A percentile compares a stretch with the other conserved stretches of the same genome.
Evolutionary conservation across 2,113 vertebrate genomes (phyloP).

Genomic region (Myrmecobius fasciatus): DNA sequence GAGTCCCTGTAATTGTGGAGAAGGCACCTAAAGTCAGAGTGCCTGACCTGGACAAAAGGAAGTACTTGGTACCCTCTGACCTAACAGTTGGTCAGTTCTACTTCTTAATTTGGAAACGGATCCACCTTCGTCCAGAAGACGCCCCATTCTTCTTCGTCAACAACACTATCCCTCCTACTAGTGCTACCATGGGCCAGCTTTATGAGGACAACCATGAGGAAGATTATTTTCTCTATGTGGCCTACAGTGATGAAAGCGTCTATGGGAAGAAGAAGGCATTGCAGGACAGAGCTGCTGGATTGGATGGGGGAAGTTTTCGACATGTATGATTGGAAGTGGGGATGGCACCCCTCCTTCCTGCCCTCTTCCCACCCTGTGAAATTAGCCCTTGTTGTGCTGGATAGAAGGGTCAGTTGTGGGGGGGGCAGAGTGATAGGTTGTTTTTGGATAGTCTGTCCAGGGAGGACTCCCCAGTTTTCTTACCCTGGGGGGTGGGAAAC

Average conservation of each 20-base stretch:
- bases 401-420: not conserved
- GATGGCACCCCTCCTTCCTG: not conserved
- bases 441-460: slow-evolving; percentile 32
- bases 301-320: not conserved
- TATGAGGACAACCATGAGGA: slow-evolving; percentile 99
- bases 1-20: slow-evolving; percentile 89
- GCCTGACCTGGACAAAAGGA: too few species aligned
- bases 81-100: slow-evolving; percentile 98
- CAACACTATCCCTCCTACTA: slow-evolving; percentile 97
- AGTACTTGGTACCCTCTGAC: too few species aligned
- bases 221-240: slow-evolving; percentile 98
- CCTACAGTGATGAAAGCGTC: slow-evolving; percentile 98
- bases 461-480: slow-evolving; percentile 24
- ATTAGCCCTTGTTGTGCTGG: not conserved
- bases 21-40: too few species aligned
- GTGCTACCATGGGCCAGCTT: slow-evolving; percentile 94
- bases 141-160: slow-evolving; percentile 99
- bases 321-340: slow-evolving; percentile 13
- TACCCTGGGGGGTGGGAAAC: slow-evolving; percentile 53
- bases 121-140: slow-evolving; percentile 96
- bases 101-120: slow-evolving; percentile 96
- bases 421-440: not conserved
- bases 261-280: slow-evolving; percentile 87
- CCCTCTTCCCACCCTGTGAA: not conserved
- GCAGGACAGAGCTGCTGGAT: slow-evolving; percentile 60